Percentiles rank a stretch among this genome's conserved stretches.
These are phyloP conservation scores for Melieria crassipennis DNA, from an alignment of 2,888 invertebrate genomes.

Conservation along the genomic window DNA sequence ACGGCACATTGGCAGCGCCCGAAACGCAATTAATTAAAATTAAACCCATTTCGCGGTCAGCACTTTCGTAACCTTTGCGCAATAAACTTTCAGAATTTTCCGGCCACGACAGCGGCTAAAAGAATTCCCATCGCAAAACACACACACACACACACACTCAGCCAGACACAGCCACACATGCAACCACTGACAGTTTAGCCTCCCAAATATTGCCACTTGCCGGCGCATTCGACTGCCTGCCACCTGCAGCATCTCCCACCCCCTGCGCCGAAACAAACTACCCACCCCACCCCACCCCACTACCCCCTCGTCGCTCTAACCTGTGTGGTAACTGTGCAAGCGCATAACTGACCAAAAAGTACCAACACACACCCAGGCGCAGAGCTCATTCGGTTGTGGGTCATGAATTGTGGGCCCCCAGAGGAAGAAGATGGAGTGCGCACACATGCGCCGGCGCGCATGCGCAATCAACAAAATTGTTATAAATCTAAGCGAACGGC, in stretches of 20 bases:
- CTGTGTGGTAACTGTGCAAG: neutral
- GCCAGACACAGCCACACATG: slow-evolving; percentile 38
- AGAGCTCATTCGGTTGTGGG: slow-evolving; percentile 20
- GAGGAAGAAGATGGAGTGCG: too few species aligned
- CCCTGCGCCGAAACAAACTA: neutral
- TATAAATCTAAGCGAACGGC: slow-evolving; percentile 48
- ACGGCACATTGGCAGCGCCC: neutral
- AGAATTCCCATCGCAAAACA: slow-evolving; percentile 13
- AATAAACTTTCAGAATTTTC: slow-evolving; percentile 17
- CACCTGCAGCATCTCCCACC: neutral
- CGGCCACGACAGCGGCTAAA: neutral
- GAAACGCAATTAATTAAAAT: slow-evolving; percentile 43
- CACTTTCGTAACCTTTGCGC: slow-evolving; percentile 18
- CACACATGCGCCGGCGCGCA: slow-evolving; percentile 21
- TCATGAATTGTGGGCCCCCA: slow-evolving; percentile 6
- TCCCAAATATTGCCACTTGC: slow-evolving; percentile 15
- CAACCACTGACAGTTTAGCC: neutral
- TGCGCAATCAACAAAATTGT: slow-evolving; percentile 44
- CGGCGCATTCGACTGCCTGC: neutral
- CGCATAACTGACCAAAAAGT: slow-evolving; percentile 2
- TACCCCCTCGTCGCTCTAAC: too few species aligned
- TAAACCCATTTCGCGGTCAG: slow-evolving; percentile 43
- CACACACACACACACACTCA: neutral
- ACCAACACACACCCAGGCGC: too few species aligned
- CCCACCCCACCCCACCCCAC: too few species aligned